phyloP scores from a whole-genome alignment of 2,888 invertebrate species.

The Leptinotarsa juncta region DNA sequence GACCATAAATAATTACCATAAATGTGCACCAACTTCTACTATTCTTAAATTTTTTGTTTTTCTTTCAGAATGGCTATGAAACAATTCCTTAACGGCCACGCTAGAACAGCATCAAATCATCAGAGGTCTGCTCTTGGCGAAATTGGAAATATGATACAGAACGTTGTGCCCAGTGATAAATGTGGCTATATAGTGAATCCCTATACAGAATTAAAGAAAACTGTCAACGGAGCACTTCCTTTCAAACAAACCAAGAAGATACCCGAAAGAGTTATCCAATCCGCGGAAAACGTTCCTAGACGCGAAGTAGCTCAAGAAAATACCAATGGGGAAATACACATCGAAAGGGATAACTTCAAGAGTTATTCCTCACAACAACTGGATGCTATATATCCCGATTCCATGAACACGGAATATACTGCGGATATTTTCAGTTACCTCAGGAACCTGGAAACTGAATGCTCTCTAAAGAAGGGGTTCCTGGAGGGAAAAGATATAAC shows the following conservation, averaged over 20 bases:
- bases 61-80: constrained; percentile 49
- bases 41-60: not conserved
- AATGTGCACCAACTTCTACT: no score
- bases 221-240: constrained; percentile 1
- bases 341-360: no score
- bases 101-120: constrained; percentile 39
- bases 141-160: no score
- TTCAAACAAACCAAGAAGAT: constrained; percentile 35
- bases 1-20: no score
- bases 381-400: constrained; percentile 51
- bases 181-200: constrained; percentile 23
- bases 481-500: not conserved
- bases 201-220: constrained; percentile 38
- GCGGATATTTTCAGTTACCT: not conserved
- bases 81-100: constrained; percentile 31
- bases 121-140: no score
- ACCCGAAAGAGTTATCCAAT: constrained; percentile 25
- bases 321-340: no score
- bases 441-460: not conserved
- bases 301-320: no score
- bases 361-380: constrained; percentile 33
- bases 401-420: constrained; percentile 87
- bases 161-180: no score
- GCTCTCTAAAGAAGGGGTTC: not conserved
- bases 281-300: constrained; percentile 8